Evolutionary conservation across 1,140 invertebrate genomes (phyloP).

Genomic region (Probaryconus sp.): DNA sequence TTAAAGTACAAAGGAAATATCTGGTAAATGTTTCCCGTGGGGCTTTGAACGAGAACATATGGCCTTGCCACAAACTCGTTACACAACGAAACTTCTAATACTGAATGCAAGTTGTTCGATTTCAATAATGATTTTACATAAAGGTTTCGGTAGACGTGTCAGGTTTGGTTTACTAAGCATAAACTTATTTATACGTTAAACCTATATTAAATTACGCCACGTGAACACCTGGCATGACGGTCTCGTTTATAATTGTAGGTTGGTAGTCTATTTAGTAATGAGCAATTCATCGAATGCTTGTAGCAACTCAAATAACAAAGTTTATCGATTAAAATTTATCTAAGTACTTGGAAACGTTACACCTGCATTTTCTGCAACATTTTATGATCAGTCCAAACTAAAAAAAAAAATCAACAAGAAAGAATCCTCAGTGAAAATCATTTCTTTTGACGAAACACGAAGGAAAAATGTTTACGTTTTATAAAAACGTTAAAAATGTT

Average conservation of each 20-base stretch:
- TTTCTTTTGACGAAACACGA: no score
- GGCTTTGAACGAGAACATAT: conserved; percentile 38
- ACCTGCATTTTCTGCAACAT: no score
- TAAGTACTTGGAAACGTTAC: no score
- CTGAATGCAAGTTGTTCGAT: conserved; percentile 60
- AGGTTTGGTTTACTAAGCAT: conserved; percentile 28
- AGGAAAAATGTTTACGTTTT: no score
- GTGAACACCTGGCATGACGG: conserved; percentile 30
- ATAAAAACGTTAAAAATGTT: no score
- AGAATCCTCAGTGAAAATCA: no score
- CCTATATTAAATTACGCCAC: conserved; percentile 41
- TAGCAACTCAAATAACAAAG: conserved; percentile 20
- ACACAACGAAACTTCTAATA: conserved; percentile 49
- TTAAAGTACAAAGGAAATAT: conserved; percentile 27
- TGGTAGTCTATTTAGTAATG: not conserved
- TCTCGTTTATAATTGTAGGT: conserved; percentile 19
- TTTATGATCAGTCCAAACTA: no score
- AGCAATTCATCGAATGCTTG: no score
- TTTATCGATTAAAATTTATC: no score
- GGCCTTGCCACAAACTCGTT: conserved; percentile 60
- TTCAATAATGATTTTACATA: conserved; percentile 59
- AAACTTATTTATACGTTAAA: conserved; percentile 43
- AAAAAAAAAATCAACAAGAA: no score
- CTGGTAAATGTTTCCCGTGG: conserved; percentile 7
- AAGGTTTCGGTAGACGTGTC: conserved; percentile 54